A percentile compares a stretch with the other conserved stretches of the same genome.
Evolutionary conservation across 1,140 invertebrate species (phyloP).

Genomic region (Ceratoteleas bidentatus): DNA sequence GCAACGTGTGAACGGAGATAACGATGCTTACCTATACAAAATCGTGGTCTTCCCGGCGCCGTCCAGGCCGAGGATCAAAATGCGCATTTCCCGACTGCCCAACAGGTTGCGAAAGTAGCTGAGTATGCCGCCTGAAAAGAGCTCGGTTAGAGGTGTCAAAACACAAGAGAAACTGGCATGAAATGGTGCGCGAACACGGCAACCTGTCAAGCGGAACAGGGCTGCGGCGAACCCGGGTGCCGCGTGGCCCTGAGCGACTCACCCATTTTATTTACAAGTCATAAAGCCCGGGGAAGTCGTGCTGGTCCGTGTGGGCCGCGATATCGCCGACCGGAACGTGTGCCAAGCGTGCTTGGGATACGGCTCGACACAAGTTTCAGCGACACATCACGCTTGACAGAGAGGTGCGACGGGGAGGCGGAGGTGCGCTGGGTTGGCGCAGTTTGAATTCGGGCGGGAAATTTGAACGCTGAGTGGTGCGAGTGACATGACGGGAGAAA

Average conservation of each 20-base stretch:
- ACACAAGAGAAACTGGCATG: conserved; percentile 9
- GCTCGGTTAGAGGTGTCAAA: conserved; percentile 14
- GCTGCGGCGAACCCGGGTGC: not conserved
- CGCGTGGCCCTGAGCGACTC: conserved; percentile 41
- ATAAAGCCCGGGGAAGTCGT: conserved; percentile 48
- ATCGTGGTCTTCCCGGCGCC: conserved; percentile 99
- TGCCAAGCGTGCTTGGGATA: conserved; percentile 1
- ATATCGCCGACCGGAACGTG: conserved; percentile 8
- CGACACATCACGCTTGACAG: conserved; percentile 27
- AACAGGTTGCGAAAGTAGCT: conserved; percentile 97
- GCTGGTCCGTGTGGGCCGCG: not conserved
- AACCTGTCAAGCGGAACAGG: conserved; percentile 23
- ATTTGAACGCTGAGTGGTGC: too few relatives aligned
- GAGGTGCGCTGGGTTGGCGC: too few relatives aligned
- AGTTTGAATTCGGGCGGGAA: too few relatives aligned
- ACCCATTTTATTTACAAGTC: conserved; percentile 75
- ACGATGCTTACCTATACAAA: conserved; percentile 88
- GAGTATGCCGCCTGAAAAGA: conserved; percentile 91
- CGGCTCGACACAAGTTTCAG: conserved; percentile 12
- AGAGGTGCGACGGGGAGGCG: too few relatives aligned
- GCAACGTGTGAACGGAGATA: conserved; percentile 21
- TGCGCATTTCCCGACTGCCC: conserved; percentile 97
- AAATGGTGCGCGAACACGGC: conserved; percentile 8
- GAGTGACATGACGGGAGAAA: too few relatives aligned
- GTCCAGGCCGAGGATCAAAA: conserved; percentile 98